A percentile compares a stretch with the other conserved stretches of the same genome.
These are phyloP conservation scores for Leucoma salicis DNA, from an alignment of 2,888 invertebrate species.

Conservation along the genomic window DNA sequence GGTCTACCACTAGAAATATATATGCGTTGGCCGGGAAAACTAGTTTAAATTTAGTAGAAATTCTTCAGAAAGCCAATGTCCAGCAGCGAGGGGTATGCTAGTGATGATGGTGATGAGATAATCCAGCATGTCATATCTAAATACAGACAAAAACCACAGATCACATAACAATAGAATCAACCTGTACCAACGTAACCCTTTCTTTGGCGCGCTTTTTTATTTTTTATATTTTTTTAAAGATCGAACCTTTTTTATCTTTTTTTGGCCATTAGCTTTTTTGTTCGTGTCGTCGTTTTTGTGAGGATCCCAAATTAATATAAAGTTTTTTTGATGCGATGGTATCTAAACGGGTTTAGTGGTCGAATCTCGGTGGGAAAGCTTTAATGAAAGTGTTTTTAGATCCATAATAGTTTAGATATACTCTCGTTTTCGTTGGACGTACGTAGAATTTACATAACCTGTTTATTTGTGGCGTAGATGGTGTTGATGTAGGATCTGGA, in stretches of 20 bases:
- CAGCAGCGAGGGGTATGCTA: constrained; percentile 11
- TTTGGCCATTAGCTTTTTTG: constrained; percentile 79
- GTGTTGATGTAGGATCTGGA: constrained; percentile 10
- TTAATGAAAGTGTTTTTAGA: constrained; percentile 75
- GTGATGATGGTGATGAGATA: constrained; percentile 15
- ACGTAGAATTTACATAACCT: constrained; percentile 30
- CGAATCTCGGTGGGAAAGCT: constrained; percentile 64
- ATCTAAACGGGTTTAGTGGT: constrained; percentile 64
- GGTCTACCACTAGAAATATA: no score
- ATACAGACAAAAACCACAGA: constrained; percentile 26
- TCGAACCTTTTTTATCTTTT: constrained; percentile 63
- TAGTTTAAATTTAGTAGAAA: no score
- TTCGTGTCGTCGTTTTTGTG: constrained; percentile 74
- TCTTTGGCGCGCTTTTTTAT: constrained; percentile 55
- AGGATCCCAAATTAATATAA: constrained; percentile 80
- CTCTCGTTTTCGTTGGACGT: constrained; percentile 66
- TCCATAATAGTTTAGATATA: constrained; percentile 49
- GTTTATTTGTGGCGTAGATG: constrained; percentile 8
- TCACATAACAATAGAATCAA: constrained; percentile 46
- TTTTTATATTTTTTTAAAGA: constrained; percentile 46
- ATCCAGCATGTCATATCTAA: constrained; percentile 24
- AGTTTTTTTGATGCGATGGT: constrained; percentile 60
- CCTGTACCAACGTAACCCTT: constrained; percentile 70
- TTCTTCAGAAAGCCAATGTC: no score
- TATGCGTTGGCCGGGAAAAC: no score